Conservation (phyloP, 2,888 invertebrate species). For the Drosophila bunnanda region DNA sequence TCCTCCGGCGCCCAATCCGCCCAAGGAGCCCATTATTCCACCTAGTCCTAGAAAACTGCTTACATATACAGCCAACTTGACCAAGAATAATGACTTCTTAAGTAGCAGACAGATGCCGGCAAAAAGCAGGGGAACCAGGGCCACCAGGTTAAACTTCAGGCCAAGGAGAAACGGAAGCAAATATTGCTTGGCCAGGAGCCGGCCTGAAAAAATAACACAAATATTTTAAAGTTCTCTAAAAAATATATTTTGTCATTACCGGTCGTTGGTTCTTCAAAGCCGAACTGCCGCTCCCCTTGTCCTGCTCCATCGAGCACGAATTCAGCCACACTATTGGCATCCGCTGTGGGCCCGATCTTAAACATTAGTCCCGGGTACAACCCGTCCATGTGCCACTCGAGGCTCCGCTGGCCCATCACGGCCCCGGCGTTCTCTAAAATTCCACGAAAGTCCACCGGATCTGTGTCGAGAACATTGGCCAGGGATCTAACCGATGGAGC, state of each 20-base stretch:
- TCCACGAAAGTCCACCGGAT: conserved; percentile 90
- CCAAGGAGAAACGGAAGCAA: conserved; percentile 92
- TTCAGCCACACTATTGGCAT: conserved; percentile 89
- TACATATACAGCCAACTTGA: conserved; percentile 90
- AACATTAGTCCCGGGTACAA: conserved; percentile 91
- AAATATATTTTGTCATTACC: conserved; percentile 69
- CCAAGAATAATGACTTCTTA: conserved; percentile 91
- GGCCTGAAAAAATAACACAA: conserved; percentile 86
- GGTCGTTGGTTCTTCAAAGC: conserved; percentile 82
- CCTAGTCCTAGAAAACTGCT: conserved; percentile 89
- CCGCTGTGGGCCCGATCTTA: conserved; percentile 90
- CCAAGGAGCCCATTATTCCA: conserved; percentile 81
- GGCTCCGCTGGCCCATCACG: conserved; percentile 89
- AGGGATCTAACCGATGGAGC: conserved; percentile 88
- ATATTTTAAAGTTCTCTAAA: neutral
- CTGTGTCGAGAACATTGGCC: conserved; percentile 89
- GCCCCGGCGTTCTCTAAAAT: conserved; percentile 89
- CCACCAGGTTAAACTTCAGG: conserved; percentile 91
- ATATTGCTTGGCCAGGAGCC: conserved; percentile 89
- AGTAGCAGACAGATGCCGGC: conserved; percentile 89
- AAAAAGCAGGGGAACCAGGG: conserved; percentile 90
- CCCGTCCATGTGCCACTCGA: conserved; percentile 90
- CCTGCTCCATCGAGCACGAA: conserved; percentile 88
- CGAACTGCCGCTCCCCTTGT: conserved; percentile 85
- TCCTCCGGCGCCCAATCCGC: conserved; percentile 67